These are phyloP conservation scores for Acanthis flammea DNA, from an alignment of 2,797 vertebrate species.

Conservation along the genomic window DNA sequence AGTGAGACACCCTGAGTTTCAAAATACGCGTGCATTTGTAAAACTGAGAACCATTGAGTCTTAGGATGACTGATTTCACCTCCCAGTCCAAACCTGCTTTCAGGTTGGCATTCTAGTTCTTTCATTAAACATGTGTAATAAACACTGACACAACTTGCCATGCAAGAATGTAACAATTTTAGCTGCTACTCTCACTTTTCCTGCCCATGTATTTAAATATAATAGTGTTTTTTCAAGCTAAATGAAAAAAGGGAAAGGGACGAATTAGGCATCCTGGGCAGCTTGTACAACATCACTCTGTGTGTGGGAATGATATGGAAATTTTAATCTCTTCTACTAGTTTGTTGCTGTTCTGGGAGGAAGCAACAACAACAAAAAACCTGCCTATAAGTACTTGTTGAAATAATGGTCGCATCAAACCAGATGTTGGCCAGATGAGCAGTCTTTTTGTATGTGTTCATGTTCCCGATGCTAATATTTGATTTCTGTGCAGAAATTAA, in stretches of 20 bases:
- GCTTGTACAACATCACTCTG: not conserved
- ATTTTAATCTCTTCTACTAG: slow-evolving; percentile 27
- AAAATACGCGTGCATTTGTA: not conserved
- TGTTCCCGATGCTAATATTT: slow-evolving; percentile 46
- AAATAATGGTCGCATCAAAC: slow-evolving; percentile 54
- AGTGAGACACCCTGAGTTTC: not conserved
- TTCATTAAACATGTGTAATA: not conserved
- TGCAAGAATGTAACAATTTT: not conserved
- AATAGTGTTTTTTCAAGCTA: not conserved
- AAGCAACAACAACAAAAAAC: slow-evolving; percentile 31
- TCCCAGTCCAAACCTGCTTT: not conserved
- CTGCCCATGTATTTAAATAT: not conserved
- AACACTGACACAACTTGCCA: not conserved
- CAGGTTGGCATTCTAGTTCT: not conserved
- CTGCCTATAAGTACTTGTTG: slow-evolving; percentile 49
- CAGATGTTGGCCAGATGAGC: slow-evolving; percentile 62
- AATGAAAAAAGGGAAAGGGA: not conserved
- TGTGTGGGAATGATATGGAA: slow-evolving; percentile 5
- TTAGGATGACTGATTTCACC: not conserved
- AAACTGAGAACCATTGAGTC: not conserved
- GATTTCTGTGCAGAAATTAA: slow-evolving; percentile 55
- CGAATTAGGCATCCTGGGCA: not conserved
- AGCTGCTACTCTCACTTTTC: not conserved
- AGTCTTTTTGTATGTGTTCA: slow-evolving; percentile 5
- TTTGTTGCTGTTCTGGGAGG: slow-evolving; percentile 58